Evolutionary conservation across 2,888 invertebrate species (phyloP).

Genomic region (Neria commutata): DNA sequence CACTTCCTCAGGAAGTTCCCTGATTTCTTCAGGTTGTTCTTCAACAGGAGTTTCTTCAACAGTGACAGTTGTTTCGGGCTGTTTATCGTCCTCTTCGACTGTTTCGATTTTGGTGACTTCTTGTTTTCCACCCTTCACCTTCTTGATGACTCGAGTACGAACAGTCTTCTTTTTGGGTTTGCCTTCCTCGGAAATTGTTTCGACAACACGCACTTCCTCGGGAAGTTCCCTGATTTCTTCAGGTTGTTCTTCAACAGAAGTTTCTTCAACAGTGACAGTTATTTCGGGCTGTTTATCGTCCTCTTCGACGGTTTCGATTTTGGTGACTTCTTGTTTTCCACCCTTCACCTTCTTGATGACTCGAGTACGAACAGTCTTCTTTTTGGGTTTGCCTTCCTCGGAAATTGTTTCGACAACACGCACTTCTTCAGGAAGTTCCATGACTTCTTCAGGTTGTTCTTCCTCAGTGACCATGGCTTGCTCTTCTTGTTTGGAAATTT

Average conservation of each 20-base stretch:
- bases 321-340: conserved; percentile 12
- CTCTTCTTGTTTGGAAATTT: conserved; percentile 38
- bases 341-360: conserved; percentile 14
- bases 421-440: conserved; percentile 11
- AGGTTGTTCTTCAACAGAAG: conserved; percentile 8
- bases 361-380: conserved; percentile 11
- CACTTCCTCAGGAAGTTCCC: conserved; percentile 13
- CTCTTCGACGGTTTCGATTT: conserved; percentile 13
- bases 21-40: conserved; percentile 7
- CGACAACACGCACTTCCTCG: conserved; percentile 12
- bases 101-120: conserved; percentile 17
- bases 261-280: conserved; percentile 4
- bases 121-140: conserved; percentile 14
- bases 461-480: conserved; percentile 34
- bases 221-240: conserved; percentile 9
- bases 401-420: conserved; percentile 4
- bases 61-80: conserved; percentile 14
- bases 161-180: conserved; percentile 16
- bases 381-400: conserved; percentile 11
- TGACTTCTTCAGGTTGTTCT: conserved; percentile 8
- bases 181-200: conserved; percentile 13
- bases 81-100: conserved; percentile 17
- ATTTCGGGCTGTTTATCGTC: conserved; percentile 14
- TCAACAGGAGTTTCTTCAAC: conserved; percentile 12
- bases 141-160: conserved; percentile 18